Base-by-base conservation (phyloP, 2,113 vertebrate genomes). In the Perca schrenkii region DNA sequence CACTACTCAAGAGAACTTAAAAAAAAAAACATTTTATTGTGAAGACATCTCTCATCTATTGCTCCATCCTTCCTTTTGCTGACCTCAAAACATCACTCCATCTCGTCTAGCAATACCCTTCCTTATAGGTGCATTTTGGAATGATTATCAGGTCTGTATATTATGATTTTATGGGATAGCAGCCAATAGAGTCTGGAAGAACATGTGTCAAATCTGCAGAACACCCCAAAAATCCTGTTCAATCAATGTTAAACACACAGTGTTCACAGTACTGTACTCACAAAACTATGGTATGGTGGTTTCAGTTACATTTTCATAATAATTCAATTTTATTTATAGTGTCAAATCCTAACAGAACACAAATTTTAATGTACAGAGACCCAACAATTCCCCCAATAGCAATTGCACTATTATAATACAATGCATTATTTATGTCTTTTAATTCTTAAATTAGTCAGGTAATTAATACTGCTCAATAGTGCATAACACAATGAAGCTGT, bases 11-110 rank as follows among this genome's bases (percentile, higher is more conserved):
- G 8, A 53, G 8, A 64, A 25, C 21, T 19, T 67, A 1, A 4
- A 22, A 25, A 46, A 21, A 46, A 61, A 34, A 62, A 36, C 43
- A 34, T 62, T 78, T 79, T 63, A 62, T 68, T 49, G 28, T 34
- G 40, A 15, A 19, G 25, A 25, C 4, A 49, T 52, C 12, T 21
- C 57, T 49, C 16, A 28, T 21, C 8, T 1, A 4, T 22, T 15
- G 28, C 17, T 46, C 8, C 8, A 50, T 68, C 28, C 36, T 19
- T 73, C 47, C 31, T 52, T 0, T 12, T 43, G 34, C 36, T 65
- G 10, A 77, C 2, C 8, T 54, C 12, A 21, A 57, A 53, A 77
- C 17, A 60, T 31, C 7, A 43, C 34, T 28, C 25, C 25, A 25
- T 25, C 25, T 1, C 25, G 25, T 25, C 25, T 25, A 25, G 1